Evolutionary conservation across 2,797 vertebrate species (phyloP).

Genomic region (Sarcophilus harrisii): DNA sequence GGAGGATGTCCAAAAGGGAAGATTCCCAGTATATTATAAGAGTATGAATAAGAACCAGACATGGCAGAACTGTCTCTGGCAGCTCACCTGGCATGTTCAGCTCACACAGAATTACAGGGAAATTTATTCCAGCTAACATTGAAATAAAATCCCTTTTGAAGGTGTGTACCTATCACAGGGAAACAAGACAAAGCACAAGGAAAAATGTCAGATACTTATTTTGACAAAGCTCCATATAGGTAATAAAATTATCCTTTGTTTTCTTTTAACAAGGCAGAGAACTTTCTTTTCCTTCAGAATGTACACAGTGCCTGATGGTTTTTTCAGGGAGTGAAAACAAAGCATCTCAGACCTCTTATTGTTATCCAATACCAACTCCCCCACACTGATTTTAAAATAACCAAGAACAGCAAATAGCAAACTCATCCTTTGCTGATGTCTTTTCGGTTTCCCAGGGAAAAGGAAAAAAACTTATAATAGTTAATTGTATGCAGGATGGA

Average conservation of each 20-base stretch:
- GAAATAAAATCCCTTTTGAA: background rate
- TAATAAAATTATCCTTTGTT: conserved; percentile 38
- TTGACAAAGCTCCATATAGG: background rate
- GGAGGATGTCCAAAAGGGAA: background rate
- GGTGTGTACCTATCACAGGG: background rate
- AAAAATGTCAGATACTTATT: background rate
- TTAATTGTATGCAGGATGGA: conserved; percentile 69
- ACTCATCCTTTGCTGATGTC: conserved; percentile 49
- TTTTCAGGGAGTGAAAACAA: conserved; percentile 21
- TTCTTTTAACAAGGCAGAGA: conserved; percentile 47
- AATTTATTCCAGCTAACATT: background rate
- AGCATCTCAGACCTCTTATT: background rate
- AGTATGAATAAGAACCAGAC: background rate
- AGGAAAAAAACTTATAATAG: background rate
- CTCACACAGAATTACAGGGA: background rate
- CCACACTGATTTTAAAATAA: conserved; percentile 33
- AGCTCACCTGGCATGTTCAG: background rate
- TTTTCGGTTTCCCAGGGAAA: conserved; percentile 31
- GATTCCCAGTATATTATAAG: background rate
- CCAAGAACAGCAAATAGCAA: conserved; percentile 38
- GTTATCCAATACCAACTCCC: conserved; percentile 42
- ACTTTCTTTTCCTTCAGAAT: conserved; percentile 27
- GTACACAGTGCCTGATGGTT: background rate
- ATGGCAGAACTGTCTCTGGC: background rate
- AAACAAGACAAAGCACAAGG: background rate